Evolutionary conservation across 2,888 invertebrate species (phyloP), one percentile per base, ranked within the genome.

Genomic region (Nephrotoma appendiculata): DNA sequence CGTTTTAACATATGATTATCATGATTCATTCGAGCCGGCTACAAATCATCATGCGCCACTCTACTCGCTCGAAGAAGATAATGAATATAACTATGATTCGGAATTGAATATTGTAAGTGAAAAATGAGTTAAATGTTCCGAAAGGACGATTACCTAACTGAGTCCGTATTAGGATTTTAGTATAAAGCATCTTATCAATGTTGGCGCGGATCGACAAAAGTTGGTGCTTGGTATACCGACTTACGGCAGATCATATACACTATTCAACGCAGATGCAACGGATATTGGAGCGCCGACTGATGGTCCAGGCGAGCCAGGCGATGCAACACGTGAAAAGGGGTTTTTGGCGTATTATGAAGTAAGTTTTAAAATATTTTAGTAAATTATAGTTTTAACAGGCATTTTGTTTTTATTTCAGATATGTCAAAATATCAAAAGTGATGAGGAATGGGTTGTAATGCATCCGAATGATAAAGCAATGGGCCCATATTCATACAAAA

Each of bases 331-430:
- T 88, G 98, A 98, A 91, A 97, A 97, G 89, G 98, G 98, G 87
- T 98, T 98, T 90, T 92, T 98, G 88, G 97, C 98, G 41, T 98
- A 97, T 90, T 98, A 98, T 90, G 98, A 98, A 94, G 97, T 97
- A 89, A 89, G 19, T 89, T 87, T 86, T 57, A 42, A 48, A 43
- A 9, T 41, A 43, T 6, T 12, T n/a, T 86, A 15, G 12, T 86
- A 42, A 42, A 12, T 41, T 41, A 41, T 84, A 12, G 5, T 41
- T 41, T 7, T 12, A 12, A 5, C 0, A 87, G n/a, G 5, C 5
- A 41, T 52, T 52, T 86, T 57, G 31, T 1, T 4, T 86, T 43
- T n/a, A n/a, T 88, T 89, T 90, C 52, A 97, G 97, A 97, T 98
- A 89, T 98, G 98, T 90, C 97, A 97, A 92, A 94, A 95, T 87